phyloP scores from a whole-genome alignment of 92 coral and sea anemone genomes.

The Pocillopora grandis region DNA sequence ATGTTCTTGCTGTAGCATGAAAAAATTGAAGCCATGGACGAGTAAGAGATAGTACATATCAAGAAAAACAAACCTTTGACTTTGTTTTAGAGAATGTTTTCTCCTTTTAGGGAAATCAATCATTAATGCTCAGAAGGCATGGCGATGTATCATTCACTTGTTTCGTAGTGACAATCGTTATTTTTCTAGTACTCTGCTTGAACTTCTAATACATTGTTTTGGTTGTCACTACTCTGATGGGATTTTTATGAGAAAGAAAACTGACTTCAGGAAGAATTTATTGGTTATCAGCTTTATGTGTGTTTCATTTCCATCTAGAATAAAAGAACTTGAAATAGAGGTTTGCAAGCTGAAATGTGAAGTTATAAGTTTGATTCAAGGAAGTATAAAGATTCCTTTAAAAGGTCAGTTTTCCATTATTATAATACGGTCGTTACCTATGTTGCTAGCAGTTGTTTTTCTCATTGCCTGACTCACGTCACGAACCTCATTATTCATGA shows the following conservation, averaged over 20 bases:
- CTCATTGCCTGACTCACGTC: background rate
- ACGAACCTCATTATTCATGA: background rate
- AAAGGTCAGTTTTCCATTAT: conserved; percentile 54
- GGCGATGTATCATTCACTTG: too few relatives aligned
- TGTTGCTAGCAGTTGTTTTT: background rate
- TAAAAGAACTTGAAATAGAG: conserved; percentile 76
- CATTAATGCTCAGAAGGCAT: too few relatives aligned
- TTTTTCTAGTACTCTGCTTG: too few relatives aligned
- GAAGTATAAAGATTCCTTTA: conserved; percentile 79
- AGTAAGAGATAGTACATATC: too few relatives aligned
- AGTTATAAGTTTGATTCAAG: conserved; percentile 84
- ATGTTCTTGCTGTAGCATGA: too few relatives aligned
- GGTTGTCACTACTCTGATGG: too few relatives aligned
- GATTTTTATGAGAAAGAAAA: background rate
- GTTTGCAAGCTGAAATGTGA: conserved; percentile 88
- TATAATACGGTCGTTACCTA: background rate
- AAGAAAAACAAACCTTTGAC: too few relatives aligned
- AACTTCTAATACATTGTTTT: too few relatives aligned
- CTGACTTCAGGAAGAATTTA: background rate
- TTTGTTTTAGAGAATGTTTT: too few relatives aligned
- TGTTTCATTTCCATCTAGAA: conserved; percentile 46
- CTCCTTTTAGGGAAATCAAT: too few relatives aligned
- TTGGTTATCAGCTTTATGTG: background rate
- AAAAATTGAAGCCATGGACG: too few relatives aligned
- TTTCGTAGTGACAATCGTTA: too few relatives aligned